Conservation (phyloP, 2,113 vertebrate species). For the Passer domesticus region DNA sequence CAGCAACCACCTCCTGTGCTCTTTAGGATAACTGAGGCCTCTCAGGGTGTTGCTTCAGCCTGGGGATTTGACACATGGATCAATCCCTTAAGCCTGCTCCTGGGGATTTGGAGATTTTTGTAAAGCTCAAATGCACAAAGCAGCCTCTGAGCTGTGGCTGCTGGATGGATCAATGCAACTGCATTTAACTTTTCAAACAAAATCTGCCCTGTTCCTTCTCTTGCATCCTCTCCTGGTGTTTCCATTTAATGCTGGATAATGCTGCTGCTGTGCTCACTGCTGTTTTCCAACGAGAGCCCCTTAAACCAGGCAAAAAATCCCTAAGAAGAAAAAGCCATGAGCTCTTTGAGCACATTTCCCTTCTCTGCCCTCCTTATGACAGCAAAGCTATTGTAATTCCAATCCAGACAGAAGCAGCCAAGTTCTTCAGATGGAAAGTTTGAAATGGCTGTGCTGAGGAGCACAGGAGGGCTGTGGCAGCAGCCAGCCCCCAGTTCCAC, state of each 20-base stretch:
- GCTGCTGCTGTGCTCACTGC: neutral
- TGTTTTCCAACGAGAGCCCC: neutral
- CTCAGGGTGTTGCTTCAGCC: neutral
- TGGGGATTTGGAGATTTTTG: constrained; percentile 35
- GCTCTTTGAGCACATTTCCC: neutral
- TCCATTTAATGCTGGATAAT: neutral
- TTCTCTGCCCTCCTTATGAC: neutral
- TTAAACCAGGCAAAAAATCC: neutral
- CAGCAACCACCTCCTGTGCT: neutral
- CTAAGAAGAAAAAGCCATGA: neutral
- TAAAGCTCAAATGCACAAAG: constrained; percentile 26
- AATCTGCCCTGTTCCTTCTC: neutral
- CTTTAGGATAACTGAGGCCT: neutral
- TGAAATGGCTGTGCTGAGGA: neutral
- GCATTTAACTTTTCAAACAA: neutral
- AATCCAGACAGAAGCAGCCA: neutral
- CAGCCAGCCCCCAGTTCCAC: neutral
- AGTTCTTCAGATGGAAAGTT: constrained; percentile 25
- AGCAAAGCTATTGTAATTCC: neutral
- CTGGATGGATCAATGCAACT: constrained; percentile 19
- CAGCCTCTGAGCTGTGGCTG: constrained; percentile 23
- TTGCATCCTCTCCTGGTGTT: neutral
- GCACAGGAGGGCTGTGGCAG: neutral
- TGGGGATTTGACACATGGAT: constrained; percentile 45
- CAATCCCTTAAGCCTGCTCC: constrained; percentile 22